Conservation (phyloP, 92 coral and sea anemone genomes). For the Micromussa lordhowensis region DNA sequence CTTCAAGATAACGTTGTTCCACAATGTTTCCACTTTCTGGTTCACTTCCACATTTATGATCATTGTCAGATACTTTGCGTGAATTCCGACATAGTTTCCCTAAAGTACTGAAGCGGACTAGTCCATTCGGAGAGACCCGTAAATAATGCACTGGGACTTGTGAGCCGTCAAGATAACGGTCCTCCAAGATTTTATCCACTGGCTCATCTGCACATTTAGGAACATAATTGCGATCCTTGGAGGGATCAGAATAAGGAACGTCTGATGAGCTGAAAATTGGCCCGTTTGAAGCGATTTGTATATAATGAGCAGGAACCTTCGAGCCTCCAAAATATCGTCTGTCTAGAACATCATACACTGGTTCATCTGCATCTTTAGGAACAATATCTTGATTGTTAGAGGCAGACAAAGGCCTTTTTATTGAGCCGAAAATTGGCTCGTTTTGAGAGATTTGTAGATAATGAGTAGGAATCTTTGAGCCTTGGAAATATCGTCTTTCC, state of each 20-base stretch:
- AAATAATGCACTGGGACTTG: neutral
- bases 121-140: neutral
- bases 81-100: too few species aligned
- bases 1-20: too few species aligned
- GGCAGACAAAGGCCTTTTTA: neutral
- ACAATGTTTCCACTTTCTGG: too few species aligned
- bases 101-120: too few species aligned
- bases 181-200: neutral
- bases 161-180: neutral
- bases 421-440: neutral
- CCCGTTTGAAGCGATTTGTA: neutral
- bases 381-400: neutral
- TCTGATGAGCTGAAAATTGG: neutral
- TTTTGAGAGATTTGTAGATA: neutral
- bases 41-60: too few species aligned
- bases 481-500: neutral
- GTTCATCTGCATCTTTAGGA: neutral
- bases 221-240: too few species aligned
- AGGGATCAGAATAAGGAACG: too few species aligned
- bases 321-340: neutral
- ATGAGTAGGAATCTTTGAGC: slow-evolving; percentile 8
- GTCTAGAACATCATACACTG: neutral
- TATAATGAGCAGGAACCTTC: neutral
- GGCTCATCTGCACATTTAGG: neutral
- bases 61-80: too few species aligned